Base-by-base conservation (phyloP, 35 echinoderm and acorn worm species). In the Hemicentrotus pulcherrimus region DNA sequence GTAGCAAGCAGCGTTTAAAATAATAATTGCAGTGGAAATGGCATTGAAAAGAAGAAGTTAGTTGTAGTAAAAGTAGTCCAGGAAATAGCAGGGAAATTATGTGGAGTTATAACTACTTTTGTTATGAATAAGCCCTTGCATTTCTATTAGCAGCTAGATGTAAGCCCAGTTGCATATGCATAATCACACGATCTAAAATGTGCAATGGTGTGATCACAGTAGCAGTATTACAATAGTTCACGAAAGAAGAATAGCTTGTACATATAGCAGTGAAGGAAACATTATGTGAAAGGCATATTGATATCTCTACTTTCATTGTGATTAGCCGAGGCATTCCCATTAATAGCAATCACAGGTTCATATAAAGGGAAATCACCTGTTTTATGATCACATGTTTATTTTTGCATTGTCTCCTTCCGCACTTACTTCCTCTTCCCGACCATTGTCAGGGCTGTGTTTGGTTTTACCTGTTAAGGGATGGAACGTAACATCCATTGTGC, bases 371-470 rank as follows among this genome's bases (percentile, higher is more conserved):
- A 78, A 78, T 78, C 65, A 78, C 65, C 24, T 78, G 65, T 78
- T 78, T 78, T 28, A 78, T n/a, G 65, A 78, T n/a, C 65, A 78
- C 65, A 78, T 78, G 65, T 78, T 78, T 78, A 78, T 78, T 78
- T 78, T 28, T n/a, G 28, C 65, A 28, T 28, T n/a, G 28, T 78
- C 19, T 78, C 65, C 65, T 78, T 78, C 65, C 65, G n/a, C 18
- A 6, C 24, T 78, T 11, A 59, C 52, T 78, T 28, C 19, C 65
- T 78, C 18, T 78, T 78, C 65, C 65, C 19, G 65, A 78, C 61
- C 65, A 78, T 78, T 78, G 65, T 78, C 65, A 78, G 22, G 65
- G 65, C 28, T 78, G 65, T 78, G 65, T 78, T 78, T 78, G 65
- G 22, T n/a, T n/a, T 78, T n/a, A 78, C 65, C 65, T 78, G 65